Evolutionary conservation across 2,113 vertebrate species (phyloP).

Genomic region (Gallinago paraguaiae): DNA sequence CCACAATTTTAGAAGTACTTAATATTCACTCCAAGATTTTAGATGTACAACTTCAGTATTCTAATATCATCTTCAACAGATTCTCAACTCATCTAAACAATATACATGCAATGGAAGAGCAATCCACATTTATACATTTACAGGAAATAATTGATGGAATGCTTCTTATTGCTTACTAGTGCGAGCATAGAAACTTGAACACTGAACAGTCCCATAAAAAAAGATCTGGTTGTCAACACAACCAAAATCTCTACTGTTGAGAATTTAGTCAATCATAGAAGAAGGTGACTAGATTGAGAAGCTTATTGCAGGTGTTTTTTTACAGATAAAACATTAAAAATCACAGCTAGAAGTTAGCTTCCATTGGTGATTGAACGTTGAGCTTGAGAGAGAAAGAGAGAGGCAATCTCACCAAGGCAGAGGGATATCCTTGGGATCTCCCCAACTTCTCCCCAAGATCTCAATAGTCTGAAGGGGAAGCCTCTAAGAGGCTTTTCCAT

Average conservation of each 20-base stretch:
- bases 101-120: not conserved
- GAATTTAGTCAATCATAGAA: not conserved
- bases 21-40: not conserved
- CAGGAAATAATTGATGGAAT: not conserved
- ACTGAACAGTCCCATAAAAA: not conserved
- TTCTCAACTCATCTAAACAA: not conserved
- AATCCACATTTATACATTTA: not conserved
- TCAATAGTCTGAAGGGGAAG: not conserved
- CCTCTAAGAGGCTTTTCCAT: not conserved
- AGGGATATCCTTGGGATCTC: too few relatives aligned
- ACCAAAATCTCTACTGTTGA: not conserved
- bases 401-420: too few relatives aligned
- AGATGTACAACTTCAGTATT: not conserved
- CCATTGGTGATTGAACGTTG: not conserved
- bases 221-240: not conserved
- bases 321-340: not conserved
- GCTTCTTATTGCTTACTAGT: not conserved
- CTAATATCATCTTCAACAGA: not conserved
- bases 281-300: not conserved
- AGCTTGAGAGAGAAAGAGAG: not conserved
- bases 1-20: not conserved
- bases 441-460: not conserved
- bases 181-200: not conserved
- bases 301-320: fast-evolving
- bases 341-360: not conserved